phyloP scores from a whole-genome alignment of 2,797 vertebrate species.

The Neoniphon sammara region DNA sequence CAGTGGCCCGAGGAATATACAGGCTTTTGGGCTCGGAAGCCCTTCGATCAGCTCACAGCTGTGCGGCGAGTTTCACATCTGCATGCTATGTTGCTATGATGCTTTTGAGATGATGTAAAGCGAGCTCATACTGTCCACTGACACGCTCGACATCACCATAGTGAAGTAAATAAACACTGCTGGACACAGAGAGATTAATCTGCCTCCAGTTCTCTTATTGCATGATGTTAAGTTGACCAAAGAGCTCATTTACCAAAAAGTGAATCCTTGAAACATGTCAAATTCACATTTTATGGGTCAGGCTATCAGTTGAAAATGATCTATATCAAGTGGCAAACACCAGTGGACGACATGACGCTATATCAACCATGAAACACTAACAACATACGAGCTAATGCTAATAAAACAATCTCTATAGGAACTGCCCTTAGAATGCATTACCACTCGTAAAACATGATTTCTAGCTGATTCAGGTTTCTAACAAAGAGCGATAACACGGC shows the following conservation, averaged over 20 bases:
- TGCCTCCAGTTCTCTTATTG: too few species aligned
- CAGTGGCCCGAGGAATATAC: too few species aligned
- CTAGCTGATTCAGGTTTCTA: background rate
- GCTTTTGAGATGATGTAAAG: too few species aligned
- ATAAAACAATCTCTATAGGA: background rate
- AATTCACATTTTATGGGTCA: too few species aligned
- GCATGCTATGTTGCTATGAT: background rate
- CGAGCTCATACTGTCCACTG: too few species aligned
- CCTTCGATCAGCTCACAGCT: background rate
- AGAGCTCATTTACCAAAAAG: too few species aligned
- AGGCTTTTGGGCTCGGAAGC: too few species aligned
- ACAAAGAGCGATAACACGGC: slow-evolving; percentile 2
- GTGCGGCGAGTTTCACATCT: background rate
- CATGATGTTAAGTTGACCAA: too few species aligned
- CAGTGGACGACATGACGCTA: slow-evolving; percentile 2
- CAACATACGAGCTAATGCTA: background rate
- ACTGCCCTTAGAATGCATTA: background rate
- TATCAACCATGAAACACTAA: background rate
- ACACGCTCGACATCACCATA: too few species aligned
- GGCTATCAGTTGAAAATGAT: slow-evolving; percentile 1
- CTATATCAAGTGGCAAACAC: background rate
- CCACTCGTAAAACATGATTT: background rate
- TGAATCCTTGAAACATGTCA: too few species aligned
- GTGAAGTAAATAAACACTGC: too few species aligned
- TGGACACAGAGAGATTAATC: too few species aligned